These are phyloP conservation scores for Patella ulyssiponensis DNA, from an alignment of 2,888 invertebrate genomes.

Conservation along the genomic window DNA sequence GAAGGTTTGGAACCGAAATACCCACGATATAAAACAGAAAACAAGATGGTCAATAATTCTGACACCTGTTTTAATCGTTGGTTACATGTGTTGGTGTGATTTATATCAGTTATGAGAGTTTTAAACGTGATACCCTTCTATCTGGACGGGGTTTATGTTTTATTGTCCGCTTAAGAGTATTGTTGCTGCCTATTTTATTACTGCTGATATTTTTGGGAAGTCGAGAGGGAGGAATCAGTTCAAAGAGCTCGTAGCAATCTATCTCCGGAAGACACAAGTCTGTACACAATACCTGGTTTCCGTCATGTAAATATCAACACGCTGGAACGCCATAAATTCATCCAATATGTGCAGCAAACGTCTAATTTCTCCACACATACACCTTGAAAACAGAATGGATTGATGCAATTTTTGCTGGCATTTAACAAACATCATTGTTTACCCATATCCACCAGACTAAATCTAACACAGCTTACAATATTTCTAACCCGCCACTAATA, in stretches of 20 bases:
- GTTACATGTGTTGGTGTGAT: no score
- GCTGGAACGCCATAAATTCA: background rate
- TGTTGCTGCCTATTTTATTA: background rate
- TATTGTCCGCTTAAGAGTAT: no score
- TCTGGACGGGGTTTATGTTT: no score
- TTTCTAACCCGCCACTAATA: no score
- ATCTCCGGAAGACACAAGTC: conserved; percentile 8
- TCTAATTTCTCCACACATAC: no score
- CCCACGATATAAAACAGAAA: no score
- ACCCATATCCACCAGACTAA: background rate
- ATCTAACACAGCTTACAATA: conserved; percentile 6
- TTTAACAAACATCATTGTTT: conserved; percentile 5
- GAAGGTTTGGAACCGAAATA: no score
- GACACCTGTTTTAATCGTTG: no score
- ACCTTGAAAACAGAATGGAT: background rate
- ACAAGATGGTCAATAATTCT: no score
- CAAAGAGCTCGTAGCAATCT: background rate
- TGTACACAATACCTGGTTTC: conserved; percentile 10
- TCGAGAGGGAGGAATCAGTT: background rate
- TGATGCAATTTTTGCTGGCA: conserved; percentile 11
- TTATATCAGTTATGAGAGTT: no score
- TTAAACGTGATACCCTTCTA: no score
- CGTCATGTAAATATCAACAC: conserved; percentile 11
- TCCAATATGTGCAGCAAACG: background rate
- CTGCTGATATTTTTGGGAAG: conserved; percentile 1